These are phyloP conservation scores for Cuniculus paca DNA, from an alignment of 2,797 vertebrate genomes.

Conservation along the genomic window DNA sequence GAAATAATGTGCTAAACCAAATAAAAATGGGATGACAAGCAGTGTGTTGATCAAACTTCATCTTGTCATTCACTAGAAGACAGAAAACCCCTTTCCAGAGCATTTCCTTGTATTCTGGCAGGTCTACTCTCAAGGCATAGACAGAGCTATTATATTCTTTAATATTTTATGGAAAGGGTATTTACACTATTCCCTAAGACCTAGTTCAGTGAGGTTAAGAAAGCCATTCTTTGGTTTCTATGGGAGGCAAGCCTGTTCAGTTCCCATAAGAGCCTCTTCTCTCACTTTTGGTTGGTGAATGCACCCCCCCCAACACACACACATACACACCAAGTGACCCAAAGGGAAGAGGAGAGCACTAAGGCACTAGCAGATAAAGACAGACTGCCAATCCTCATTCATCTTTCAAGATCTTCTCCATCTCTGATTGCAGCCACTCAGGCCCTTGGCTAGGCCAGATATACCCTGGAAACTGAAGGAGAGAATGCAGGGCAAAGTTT, in stretches of 20 bases:
- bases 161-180: background rate
- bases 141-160: background rate
- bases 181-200: background rate
- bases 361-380: background rate
- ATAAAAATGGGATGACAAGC: background rate
- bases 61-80: background rate
- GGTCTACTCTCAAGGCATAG: background rate
- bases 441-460: background rate
- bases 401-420: background rate
- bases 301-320: too few species aligned
- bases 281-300: background rate
- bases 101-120: background rate
- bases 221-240: background rate
- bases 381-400: background rate
- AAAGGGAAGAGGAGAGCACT: background rate
- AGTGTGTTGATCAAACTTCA: background rate
- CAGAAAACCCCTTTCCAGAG: background rate
- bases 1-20: background rate
- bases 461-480: background rate
- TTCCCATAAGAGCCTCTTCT: background rate
- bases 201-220: background rate
- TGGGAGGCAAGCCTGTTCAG: background rate
- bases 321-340: background rate
- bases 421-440: background rate
- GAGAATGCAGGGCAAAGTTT: conserved; percentile 39